phyloP scores from a whole-genome alignment of 1,140 invertebrate genomes.

The roundworm (Caenorhabditis elegans) region WBcel235 BX284606.5:7903501-7904000 shows the following conservation, averaged over 20 bases:
- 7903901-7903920: background rate
- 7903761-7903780: conserved; percentile 1
- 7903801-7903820: background rate
- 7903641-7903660: too few relatives aligned
- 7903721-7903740: too few relatives aligned
- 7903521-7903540: background rate
- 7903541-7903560: background rate
- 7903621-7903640: too few relatives aligned
- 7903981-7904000: conserved; percentile 29
- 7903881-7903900: conserved; percentile 22
- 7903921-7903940: background rate
- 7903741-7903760: too few relatives aligned
- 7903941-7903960: background rate
- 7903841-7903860: background rate
- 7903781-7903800: background rate
- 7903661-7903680: too few relatives aligned
- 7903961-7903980: conserved; percentile 4
- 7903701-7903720: too few relatives aligned
- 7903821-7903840: background rate
- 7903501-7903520: background rate
- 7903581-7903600: background rate
- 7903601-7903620: too few relatives aligned
- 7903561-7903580: conserved; percentile 8
- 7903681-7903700: too few relatives aligned
- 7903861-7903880: conserved; percentile 5